phyloP scores from a whole-genome alignment of 2,888 invertebrate species.

The Eilema griseolum region DNA sequence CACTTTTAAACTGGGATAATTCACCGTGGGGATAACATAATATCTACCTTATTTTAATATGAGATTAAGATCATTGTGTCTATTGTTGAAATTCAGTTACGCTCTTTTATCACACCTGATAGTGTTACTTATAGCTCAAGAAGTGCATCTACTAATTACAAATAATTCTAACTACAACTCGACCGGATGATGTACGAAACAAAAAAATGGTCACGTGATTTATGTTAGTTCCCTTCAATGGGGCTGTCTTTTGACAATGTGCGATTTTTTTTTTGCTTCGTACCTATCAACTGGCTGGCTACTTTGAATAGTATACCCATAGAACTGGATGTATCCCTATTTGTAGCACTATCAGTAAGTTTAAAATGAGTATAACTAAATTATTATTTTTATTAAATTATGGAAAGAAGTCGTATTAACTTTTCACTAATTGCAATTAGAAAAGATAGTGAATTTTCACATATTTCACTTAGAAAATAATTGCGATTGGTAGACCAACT shows the following conservation, averaged over 20 bases:
- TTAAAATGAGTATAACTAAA: slow-evolving; percentile 14
- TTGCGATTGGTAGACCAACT: too few species aligned
- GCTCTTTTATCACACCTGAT: slow-evolving; percentile 11
- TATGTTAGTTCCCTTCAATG: neutral
- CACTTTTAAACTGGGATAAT: neutral
- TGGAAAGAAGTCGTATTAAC: neutral
- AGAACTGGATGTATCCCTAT: too few species aligned
- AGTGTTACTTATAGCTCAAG: slow-evolving; percentile 17
- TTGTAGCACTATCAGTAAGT: slow-evolving; percentile 13
- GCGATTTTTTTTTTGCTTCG: neutral
- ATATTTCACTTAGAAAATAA: neutral
- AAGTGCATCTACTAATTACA: neutral
- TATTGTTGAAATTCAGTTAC: slow-evolving; percentile 2
- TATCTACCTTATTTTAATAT: neutral
- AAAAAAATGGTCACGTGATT: neutral
- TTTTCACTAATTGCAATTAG: neutral
- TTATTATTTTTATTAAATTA: neutral
- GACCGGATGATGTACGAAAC: too few species aligned
- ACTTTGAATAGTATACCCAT: too few species aligned
- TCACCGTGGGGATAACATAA: neutral
- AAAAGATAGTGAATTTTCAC: neutral
- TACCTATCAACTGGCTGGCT: too few species aligned
- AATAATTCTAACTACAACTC: neutral
- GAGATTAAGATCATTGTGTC: neutral
- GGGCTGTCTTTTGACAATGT: too few species aligned